phyloP scores from a whole-genome alignment of 2,888 invertebrate genomes.

The Spialia ferax region DNA sequence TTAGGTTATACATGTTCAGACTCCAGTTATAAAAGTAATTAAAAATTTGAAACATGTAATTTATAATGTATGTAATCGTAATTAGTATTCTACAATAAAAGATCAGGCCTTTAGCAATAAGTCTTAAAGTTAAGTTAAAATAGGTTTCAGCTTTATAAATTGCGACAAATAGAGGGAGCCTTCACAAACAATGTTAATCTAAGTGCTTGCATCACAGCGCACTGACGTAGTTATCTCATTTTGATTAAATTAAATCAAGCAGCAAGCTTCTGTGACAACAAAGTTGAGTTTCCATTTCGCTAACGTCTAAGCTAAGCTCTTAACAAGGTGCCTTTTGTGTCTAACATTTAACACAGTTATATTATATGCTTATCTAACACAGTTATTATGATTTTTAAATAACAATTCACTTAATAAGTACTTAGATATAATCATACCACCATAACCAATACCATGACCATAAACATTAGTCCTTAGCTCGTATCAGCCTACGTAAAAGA shows the following conservation, averaged over 20 bases:
- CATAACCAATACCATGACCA: no score
- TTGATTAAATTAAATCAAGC: background rate
- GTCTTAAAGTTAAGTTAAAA: background rate
- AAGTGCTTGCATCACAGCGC: background rate
- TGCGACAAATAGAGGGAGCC: background rate
- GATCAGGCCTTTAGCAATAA: background rate
- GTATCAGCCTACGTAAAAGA: no score
- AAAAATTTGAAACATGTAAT: no score
- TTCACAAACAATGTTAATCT: background rate
- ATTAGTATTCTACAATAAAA: no score
- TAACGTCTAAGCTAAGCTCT: background rate
- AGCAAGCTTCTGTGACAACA: background rate
- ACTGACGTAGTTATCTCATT: background rate
- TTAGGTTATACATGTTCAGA: no score
- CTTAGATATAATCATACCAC: no score
- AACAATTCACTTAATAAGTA: no score
- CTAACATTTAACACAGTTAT: background rate
- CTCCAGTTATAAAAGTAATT: no score
- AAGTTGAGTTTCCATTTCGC: background rate
- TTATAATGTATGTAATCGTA: no score
- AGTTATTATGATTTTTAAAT: background rate
- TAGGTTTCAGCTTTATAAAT: background rate
- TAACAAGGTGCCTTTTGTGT: background rate
- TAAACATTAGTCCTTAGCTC: no score
- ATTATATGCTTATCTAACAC: background rate